Percentiles rank a stretch among this genome's conserved stretches.
These are phyloP conservation scores for Danio albolineatus DNA, from an alignment of 2,797 vertebrate species.

Conservation along the genomic window DNA sequence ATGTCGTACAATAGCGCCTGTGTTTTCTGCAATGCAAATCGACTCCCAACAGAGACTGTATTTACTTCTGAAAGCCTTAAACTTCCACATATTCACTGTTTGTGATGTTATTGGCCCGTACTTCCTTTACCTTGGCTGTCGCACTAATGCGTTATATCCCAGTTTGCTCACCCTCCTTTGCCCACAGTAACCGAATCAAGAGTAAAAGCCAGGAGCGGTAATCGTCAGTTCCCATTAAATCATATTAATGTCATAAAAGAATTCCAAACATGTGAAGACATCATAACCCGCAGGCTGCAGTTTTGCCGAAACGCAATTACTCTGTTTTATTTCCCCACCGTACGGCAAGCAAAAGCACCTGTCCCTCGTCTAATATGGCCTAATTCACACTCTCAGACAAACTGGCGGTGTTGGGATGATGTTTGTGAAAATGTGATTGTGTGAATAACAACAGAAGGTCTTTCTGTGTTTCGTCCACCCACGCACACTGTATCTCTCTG, in stretches of 20 bases:
- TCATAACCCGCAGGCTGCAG: conserved; percentile 33
- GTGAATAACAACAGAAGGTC: conserved; percentile 51
- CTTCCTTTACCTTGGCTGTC: conserved; percentile 30
- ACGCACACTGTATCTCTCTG: conserved; percentile 29
- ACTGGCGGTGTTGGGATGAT: conserved; percentile 10
- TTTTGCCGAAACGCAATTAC: conserved; percentile 23
- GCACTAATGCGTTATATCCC: conserved; percentile 1
- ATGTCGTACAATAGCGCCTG: conserved; percentile 28
- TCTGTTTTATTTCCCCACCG: conserved; percentile 1
- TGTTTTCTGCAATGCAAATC: conserved; percentile 47
- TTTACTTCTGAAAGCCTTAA: conserved; percentile 33
- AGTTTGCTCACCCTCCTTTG: neutral
- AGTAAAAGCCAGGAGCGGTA: neutral
- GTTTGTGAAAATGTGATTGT: conserved; percentile 41
- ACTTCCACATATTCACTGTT: conserved; percentile 18
- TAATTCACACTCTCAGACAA: conserved; percentile 16
- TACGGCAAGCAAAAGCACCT: conserved; percentile 28
- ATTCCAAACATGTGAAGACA: conserved; percentile 42
- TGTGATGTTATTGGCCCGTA: conserved; percentile 3
- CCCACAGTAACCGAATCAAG: neutral
- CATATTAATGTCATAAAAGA: conserved; percentile 39
- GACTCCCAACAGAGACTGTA: conserved; percentile 34
- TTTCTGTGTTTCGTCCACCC: conserved; percentile 48
- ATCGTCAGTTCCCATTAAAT: conserved; percentile 22
- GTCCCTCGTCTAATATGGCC: conserved; percentile 32